Base-by-base conservation (phyloP, 1,140 invertebrate genomes). In the Lepidurus packardi region DNA sequence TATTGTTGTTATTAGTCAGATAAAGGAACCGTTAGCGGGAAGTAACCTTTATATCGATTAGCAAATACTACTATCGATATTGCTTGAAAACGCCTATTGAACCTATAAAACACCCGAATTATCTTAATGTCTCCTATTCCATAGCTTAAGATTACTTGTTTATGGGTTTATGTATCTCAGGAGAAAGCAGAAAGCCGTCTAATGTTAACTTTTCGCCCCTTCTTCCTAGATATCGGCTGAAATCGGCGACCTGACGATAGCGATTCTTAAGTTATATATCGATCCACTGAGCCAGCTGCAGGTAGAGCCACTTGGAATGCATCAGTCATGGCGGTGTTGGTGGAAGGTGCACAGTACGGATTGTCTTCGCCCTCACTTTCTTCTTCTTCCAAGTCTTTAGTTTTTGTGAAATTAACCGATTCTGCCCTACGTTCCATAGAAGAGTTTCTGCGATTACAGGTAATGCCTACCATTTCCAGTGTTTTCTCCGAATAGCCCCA, bases 391-490 rank as follows among this genome's bases (percentile, higher is more conserved):
- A 96, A 95, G 89, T 91, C 93, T 84, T 90, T 95, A 85, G 90
- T 96, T 86, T 95, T 95, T 88, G 93, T 96, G 84, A 97, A 96
- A 90, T 89, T 96, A 84, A 97, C 94, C 83, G 95, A 97, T 90
- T 96, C 95, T 80, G 93, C 94, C 81, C 88, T 92, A 82, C 92
- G 92, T 88, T 92, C 94, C 84, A 93, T 97, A 86, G 93, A 96
- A 85, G 93, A 96, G 85, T 95, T 91, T 88, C 86, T 94, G 83
- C 91, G 89, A 85, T 93, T 92, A 89, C 90, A 90, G 90, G 93
- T 94, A 65, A 65, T 13, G 53, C 13, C 53, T 21, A 65, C 21
- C 16, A 13, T 65, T 65, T 9, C 13, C 16, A 21, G 16, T 13
- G 21, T 65, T 65, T 65, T 9, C 6, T 7, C 21, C 21, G 21